These are phyloP conservation scores for Amaurobius ferox DNA, from an alignment of 2,888 invertebrate species.

Conservation along the genomic window DNA sequence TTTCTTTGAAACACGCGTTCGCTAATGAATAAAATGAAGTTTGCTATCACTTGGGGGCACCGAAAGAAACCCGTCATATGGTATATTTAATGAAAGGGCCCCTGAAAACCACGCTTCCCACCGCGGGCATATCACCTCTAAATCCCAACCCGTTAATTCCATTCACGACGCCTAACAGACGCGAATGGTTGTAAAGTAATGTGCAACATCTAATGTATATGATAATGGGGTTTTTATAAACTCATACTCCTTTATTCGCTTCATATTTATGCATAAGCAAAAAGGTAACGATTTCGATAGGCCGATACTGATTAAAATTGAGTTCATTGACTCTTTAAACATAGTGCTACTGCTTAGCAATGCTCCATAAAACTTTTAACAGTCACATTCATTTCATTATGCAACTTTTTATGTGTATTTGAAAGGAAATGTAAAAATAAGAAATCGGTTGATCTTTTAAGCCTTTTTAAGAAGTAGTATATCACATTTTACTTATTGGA, in stretches of 20 bases:
- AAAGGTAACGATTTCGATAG: background rate
- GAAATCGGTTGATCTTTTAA: too few species aligned
- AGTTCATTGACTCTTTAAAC: conserved; percentile 3
- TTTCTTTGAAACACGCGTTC: background rate
- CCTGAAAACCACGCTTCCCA: background rate
- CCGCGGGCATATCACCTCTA: background rate
- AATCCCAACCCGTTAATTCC: background rate
- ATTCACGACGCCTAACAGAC: background rate
- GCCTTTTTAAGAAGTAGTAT: too few species aligned
- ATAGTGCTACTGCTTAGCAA: background rate
- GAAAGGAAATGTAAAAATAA: too few species aligned
- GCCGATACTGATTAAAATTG: background rate
- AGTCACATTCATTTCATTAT: too few species aligned
- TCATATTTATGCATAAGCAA: background rate
- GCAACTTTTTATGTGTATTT: too few species aligned
- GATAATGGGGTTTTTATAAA: background rate
- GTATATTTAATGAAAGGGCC: background rate
- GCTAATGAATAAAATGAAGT: background rate
- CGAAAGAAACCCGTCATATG: background rate
- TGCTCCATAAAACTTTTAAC: background rate
- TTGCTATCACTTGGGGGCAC: background rate
- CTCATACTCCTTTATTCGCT: background rate
- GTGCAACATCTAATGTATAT: background rate
- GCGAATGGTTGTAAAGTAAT: background rate
- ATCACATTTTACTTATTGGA: too few species aligned